These are phyloP conservation scores for Abrostola tripartita DNA, from an alignment of 2,888 invertebrate genomes.

Conservation along the genomic window DNA sequence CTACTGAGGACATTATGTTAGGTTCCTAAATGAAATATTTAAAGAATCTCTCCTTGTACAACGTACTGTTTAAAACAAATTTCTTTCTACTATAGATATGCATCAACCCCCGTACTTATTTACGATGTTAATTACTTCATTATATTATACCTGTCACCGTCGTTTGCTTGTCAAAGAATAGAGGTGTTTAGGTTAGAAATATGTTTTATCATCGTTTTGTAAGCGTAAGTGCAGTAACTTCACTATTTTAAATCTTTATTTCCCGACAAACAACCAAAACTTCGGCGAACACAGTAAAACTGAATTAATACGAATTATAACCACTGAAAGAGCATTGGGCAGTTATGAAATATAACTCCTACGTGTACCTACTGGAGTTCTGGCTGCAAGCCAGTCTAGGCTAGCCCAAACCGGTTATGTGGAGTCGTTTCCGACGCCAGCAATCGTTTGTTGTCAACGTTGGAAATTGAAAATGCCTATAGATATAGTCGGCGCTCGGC, in stretches of 20 bases:
- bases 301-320: constrained; percentile 21
- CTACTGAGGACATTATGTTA: not conserved
- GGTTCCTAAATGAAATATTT: not conserved
- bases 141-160: too few species aligned
- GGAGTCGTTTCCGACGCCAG: constrained; percentile 27
- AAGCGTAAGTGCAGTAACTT: too few species aligned
- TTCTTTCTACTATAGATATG: too few species aligned
- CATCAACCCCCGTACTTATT: too few species aligned
- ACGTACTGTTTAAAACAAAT: not conserved
- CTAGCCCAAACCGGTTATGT: constrained; percentile 32
- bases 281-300: not conserved
- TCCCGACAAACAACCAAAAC: not conserved
- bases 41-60: not conserved
- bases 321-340: constrained; percentile 27
- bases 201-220: too few species aligned
- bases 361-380: constrained; percentile 35
- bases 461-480: constrained; percentile 28
- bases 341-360: constrained; percentile 49
- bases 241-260: not conserved
- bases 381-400: constrained; percentile 54
- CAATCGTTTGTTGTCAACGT: constrained; percentile 20
- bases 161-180: too few species aligned
- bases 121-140: too few species aligned
- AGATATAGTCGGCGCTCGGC: not conserved
- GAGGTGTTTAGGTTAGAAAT: too few species aligned